Evolutionary conservation across 2,113 vertebrate genomes (phyloP).

Genomic region (Onychostruthus taczanowskii): DNA sequence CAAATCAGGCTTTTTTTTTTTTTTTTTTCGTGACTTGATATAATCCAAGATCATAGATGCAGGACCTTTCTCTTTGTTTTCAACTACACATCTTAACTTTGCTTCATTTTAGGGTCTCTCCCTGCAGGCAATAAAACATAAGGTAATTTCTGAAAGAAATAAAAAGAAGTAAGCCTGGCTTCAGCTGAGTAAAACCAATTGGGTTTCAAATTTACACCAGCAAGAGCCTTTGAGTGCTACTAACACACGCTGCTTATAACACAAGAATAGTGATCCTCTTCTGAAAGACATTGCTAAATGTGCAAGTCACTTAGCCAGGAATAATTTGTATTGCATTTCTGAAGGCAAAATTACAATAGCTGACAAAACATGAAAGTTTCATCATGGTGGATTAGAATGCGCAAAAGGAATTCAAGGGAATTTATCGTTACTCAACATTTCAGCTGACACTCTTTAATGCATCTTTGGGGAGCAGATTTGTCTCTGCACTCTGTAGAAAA

Average conservation of each 20-base stretch:
- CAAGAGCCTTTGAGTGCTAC: constrained; percentile 59
- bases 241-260: constrained; percentile 64
- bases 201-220: constrained; percentile 60
- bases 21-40: background rate
- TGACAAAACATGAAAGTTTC: constrained; percentile 80
- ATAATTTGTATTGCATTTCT: constrained; percentile 71
- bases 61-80: constrained; percentile 49
- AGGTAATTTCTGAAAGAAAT: constrained; percentile 65
- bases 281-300: constrained; percentile 68
- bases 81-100: constrained; percentile 21
- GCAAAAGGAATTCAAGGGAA: constrained; percentile 68
- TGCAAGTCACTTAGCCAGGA: constrained; percentile 69
- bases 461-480: constrained; percentile 73
- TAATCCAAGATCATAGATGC: constrained; percentile 21
- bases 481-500: constrained; percentile 67
- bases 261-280: constrained; percentile 62
- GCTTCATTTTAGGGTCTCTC: constrained; percentile 26
- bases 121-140: constrained; percentile 56
- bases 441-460: constrained; percentile 59
- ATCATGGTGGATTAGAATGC: constrained; percentile 70
- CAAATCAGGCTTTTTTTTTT: background rate
- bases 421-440: constrained; percentile 75
- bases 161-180: constrained; percentile 62
- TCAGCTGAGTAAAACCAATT: constrained; percentile 65
- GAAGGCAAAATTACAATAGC: constrained; percentile 80